Base-by-base conservation (phyloP, 1,140 invertebrate genomes). In the Liolophura sinensis region DNA sequence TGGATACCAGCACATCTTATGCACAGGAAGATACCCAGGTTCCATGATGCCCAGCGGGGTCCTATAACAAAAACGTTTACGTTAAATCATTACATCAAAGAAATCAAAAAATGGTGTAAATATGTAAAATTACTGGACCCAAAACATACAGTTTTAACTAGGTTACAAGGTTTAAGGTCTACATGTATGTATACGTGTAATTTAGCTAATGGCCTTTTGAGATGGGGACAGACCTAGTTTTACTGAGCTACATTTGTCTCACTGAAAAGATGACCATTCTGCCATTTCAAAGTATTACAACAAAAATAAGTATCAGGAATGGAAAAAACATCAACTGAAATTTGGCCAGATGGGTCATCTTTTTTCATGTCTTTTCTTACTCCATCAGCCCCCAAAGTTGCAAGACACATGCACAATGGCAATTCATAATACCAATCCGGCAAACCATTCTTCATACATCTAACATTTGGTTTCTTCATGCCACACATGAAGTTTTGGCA, bases 21-120 rank as follows among this genome's bases (percentile, higher is more conserved):
- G 84, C 97, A 99, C 11, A 99, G 85, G 82, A 99, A 99, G 78
- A 99, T 93, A 24, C 97, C 97, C 63, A 99, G 85, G 86, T 99
- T 99, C 96, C 96, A 99, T 71, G 96, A 97, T 52, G 96, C 96
- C 97, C 97, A 99, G 85, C 96, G 89, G 68, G 97, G 97, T 84
- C 95, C 96, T 97, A 71, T 24, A 83, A 70, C 79, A 69, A 7
- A 47, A 60, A 66, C 4, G 12, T 18, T 22, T 7, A 4, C 9
- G 18, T 52, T 50, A 63, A 50, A 22, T 50, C 31, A 50, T 9
- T 9, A 7, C 9, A 62, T 18, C 1, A n/a, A n/a, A n/a, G n/a
- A 52, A 22, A 24, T 4, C 20, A 18, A 56, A 62, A 49, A 49
- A 20, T 18, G 20, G 18, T n/a, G n/a, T 24, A 62, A n/a, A 52